These are phyloP conservation scores for Sciaenops ocellatus DNA, from an alignment of 2,797 vertebrate genomes.

Conservation along the genomic window DNA sequence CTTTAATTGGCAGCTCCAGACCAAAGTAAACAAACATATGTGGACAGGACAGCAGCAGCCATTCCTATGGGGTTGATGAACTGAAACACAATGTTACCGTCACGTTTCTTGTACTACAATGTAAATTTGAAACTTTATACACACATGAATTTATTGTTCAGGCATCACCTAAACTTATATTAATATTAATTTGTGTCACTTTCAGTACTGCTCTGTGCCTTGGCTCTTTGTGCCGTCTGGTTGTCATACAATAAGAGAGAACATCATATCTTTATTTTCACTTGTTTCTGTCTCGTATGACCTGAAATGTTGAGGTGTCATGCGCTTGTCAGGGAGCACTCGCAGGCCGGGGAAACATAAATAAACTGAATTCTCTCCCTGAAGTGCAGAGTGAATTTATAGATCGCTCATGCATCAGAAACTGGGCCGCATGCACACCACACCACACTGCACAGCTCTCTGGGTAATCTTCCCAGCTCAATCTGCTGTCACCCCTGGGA, in stretches of 20 bases:
- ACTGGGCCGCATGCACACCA: slow-evolving; percentile 55
- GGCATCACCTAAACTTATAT: neutral
- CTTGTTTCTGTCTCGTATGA: slow-evolving; percentile 14
- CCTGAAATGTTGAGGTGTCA: slow-evolving; percentile 23
- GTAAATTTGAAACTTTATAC: neutral
- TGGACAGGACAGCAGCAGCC: neutral
- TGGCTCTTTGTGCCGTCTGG: neutral
- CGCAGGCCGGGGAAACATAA: slow-evolving; percentile 25
- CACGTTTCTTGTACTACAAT: no score
- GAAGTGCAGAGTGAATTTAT: slow-evolving; percentile 59
- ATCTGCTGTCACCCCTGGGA: slow-evolving; percentile 56
- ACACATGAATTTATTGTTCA: neutral
- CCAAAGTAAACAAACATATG: neutral
- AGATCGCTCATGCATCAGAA: slow-evolving; percentile 66
- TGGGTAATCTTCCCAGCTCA: slow-evolving; percentile 52
- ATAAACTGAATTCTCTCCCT: slow-evolving; percentile 24
- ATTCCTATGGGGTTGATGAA: neutral
- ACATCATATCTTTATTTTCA: neutral
- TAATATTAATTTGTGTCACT: neutral
- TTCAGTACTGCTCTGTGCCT: neutral
- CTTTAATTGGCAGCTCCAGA: neutral
- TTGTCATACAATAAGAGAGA: neutral
- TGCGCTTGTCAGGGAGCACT: slow-evolving; percentile 6
- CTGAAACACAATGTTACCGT: neutral
- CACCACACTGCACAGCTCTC: slow-evolving; percentile 37